Base-by-base conservation (phyloP, 2,888 invertebrate genomes). In the Dorcus hopei region DNA sequence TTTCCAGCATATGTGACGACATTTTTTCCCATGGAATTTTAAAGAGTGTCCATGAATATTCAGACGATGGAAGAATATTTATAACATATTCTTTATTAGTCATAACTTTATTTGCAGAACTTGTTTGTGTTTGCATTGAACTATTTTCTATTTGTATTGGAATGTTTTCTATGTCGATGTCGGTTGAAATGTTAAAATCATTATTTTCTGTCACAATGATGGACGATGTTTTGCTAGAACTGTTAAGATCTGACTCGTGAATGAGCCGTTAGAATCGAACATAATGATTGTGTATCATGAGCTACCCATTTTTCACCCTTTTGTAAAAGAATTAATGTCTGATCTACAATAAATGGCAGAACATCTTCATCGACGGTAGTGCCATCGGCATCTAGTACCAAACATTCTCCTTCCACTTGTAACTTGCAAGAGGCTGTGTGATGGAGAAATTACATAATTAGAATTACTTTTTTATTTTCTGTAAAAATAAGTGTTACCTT, bases 21-120 rank as follows among this genome's bases (percentile, higher is more conserved):
- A 61, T 45, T 54, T 45, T 54, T 61, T 58, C 23, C 58, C 40
- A 53, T 55, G 61, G n/a, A 51, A 50, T 26, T 56, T 54, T 54
- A 59, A 43, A 48, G 57, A 63, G 14, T 9, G 47, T 26, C 58
- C 62, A 62, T n/a, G 49, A 40, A 16, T 52, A 57, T 49, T 61
- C 41, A 4, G n/a, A n/a, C 4, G 41, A 11, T 16, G 19, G 19
- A 3, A 19, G 19, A 19, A 19, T 19, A 19, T 19, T 19, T 19
- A 16, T 9, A 3, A 19, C n/a, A n/a, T 9, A 8, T 45, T 4
- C 45, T 2, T 45, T 19, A 19, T 19, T 19, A 3, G 19, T 19
- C 2, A 19, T 19, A 3, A 2, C 3, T 19, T 2, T 19, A 19
- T 19, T 3, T 19, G 0, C 19, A 3, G 19, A 19, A 19, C 3